Conservation (phyloP, 1,140 invertebrate genomes). For the Ostrea edulis region DNA sequence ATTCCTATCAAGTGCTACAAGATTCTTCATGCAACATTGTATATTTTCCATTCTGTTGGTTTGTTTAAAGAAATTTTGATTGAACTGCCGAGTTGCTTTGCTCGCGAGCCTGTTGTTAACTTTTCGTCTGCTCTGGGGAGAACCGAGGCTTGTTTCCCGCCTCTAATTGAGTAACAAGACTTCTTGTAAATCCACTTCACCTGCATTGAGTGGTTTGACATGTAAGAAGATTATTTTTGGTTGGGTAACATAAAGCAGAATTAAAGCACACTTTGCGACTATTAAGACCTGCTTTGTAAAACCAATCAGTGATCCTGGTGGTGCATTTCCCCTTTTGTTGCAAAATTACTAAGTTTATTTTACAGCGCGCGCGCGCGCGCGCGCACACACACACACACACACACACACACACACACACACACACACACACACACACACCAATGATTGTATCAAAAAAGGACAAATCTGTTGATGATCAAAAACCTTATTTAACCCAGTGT, state of each 20-base stretch:
- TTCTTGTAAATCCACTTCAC: conserved; percentile 36
- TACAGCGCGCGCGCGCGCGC: too few relatives aligned
- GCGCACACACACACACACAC: too few relatives aligned
- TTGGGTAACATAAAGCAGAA: neutral
- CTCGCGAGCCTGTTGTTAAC: conserved; percentile 1
- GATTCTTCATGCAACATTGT: neutral
- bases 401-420: too few relatives aligned
- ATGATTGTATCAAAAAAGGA: too few relatives aligned
- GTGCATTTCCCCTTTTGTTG: neutral
- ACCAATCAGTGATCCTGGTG: neutral
- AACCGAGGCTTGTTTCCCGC: conserved; percentile 11
- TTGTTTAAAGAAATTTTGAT: conserved; percentile 35
- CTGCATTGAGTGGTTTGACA: conserved; percentile 27
- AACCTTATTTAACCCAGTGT: too few relatives aligned
- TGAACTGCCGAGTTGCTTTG: neutral
- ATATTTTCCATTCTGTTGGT: conserved; percentile 24
- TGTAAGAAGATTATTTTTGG: conserved; percentile 32
- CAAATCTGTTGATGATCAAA: too few relatives aligned
- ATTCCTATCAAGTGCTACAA: neutral
- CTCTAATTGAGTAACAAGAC: conserved; percentile 27
- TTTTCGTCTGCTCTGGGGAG: conserved; percentile 4
- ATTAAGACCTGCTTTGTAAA: neutral
- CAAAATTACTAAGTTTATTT: too few relatives aligned
- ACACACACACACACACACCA: too few relatives aligned
- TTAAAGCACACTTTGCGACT: neutral